phyloP scores from a whole-genome alignment of 2,797 vertebrate species.

The Furcifer pardalis region DNA sequence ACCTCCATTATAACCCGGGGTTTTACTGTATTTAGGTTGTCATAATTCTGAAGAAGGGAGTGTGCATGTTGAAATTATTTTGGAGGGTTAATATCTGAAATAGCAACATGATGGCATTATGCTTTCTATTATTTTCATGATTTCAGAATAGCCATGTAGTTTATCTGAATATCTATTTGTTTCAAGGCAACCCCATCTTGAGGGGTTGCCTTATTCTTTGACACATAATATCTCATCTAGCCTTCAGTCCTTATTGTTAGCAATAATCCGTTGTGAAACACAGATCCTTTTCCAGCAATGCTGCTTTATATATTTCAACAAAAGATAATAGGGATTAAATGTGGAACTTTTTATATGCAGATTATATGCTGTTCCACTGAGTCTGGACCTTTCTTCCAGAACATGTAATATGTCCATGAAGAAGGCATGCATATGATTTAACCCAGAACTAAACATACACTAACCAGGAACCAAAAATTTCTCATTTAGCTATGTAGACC shows the following conservation, averaged over 20 bases:
- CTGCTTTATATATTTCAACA: background rate
- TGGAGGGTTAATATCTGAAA: slow-evolving; percentile 39
- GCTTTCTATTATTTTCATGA: background rate
- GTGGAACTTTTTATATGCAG: background rate
- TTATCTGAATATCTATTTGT: background rate
- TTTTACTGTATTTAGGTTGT: slow-evolving; percentile 37
- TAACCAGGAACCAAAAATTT: too few species aligned
- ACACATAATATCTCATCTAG: background rate
- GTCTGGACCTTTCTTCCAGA: background rate
- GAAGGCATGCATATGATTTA: background rate
- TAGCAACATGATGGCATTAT: slow-evolving; percentile 38
- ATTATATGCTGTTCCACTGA: background rate
- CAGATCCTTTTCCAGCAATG: background rate
- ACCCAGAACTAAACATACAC: background rate
- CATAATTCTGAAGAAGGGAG: background rate
- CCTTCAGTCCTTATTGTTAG: background rate
- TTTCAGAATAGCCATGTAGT: slow-evolving; percentile 13
- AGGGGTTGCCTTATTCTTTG: background rate
- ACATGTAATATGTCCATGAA: background rate
- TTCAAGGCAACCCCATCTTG: background rate
- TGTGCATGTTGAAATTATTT: slow-evolving; percentile 18
- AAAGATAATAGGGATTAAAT: background rate
- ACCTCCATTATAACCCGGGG: too few species aligned
- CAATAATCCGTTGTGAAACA: background rate
- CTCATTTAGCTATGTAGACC: too few species aligned